Evolutionary conservation across 2,888 invertebrate genomes (phyloP).

Genomic region (Reticulitermes lucifugus): DNA sequence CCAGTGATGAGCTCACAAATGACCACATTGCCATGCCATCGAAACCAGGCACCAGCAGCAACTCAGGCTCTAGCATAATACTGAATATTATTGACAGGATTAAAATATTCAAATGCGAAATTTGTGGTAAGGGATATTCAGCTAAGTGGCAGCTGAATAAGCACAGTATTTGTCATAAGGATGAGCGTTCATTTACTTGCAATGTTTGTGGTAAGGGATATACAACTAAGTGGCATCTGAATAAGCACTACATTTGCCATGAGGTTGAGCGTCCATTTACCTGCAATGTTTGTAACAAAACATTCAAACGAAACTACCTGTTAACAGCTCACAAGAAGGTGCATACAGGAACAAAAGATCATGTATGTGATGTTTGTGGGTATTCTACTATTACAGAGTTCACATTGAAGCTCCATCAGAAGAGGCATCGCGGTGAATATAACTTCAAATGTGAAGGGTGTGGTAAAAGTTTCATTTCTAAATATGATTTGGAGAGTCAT

Average conservation of each 20-base stretch:
- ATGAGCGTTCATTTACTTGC: constrained; percentile 56
- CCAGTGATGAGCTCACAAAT: neutral
- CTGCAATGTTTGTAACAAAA: constrained; percentile 45
- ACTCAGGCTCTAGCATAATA: no score
- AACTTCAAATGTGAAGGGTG: constrained; percentile 41
- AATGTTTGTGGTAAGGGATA: neutral
- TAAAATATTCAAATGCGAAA: neutral
- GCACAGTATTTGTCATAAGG: constrained; percentile 72
- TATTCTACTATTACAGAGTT: constrained; percentile 48
- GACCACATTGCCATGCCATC: neutral
- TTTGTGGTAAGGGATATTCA: neutral
- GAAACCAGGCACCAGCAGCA: no score
- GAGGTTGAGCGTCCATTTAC: constrained; percentile 61
- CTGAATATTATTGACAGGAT: no score
- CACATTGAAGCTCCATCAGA: constrained; percentile 53
- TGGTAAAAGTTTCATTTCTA: constrained; percentile 34
- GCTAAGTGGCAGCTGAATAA: constrained; percentile 64
- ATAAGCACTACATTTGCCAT: constrained; percentile 72
- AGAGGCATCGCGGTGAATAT: constrained; percentile 46
- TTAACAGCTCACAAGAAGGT: constrained; percentile 53
- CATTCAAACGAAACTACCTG: constrained; percentile 32
- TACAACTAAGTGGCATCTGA: constrained; percentile 60
- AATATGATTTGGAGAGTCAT: constrained; percentile 37
- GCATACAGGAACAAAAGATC: constrained; percentile 55
- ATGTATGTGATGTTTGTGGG: constrained; percentile 55